Evolutionary conservation across 2,888 invertebrate genomes (phyloP), one percentile per base, ranked within the genome.

Genomic region (Penaeus monodon): DNA sequence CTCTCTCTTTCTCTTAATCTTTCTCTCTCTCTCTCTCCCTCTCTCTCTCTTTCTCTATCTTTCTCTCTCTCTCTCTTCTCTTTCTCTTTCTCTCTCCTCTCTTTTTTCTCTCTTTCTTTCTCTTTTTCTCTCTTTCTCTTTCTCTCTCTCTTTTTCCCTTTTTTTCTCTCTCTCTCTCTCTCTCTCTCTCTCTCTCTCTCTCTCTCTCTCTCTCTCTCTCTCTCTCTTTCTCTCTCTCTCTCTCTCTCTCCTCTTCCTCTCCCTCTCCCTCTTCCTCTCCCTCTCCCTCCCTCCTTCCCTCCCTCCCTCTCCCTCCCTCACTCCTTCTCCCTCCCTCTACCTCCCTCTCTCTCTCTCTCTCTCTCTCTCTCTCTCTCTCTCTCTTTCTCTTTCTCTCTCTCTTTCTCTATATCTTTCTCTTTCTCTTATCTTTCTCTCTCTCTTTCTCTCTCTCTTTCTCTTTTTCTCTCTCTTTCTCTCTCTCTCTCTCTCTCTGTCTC

Each of bases 181-280:
- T 76, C 76, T 76, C 76, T 76, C 76, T 14, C 76, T 76, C 76
- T 76, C 76, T 76, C 38, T 76, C 76, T 76, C 76, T 76, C 49
- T 44, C 33, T 29, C 7, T 38, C 3, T 17, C 2, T 20, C 22
- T 10, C 44, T 24, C 77, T 77, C 57, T 77, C n/a, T 17, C 57
- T 77, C n/a, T 77, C 49, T 77, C 77, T 77, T 49, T 77, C 12
- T 77, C 77, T 24, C 77, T 49, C 33, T 33, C 33, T 33, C 33
- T 33, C 33, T 33, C 33, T 33, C 33, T 33, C 33, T 33, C 33
- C 3, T 3, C 3, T 3, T 33, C 33, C 3, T 3, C 1, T 3
- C 3, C 33, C 33, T 3, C 3, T 3, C 33, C 33, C 3, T 33
- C 3, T 3, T 33, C 33, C 3, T 3, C 3, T 3, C 3, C 38